Evolutionary conservation across 1,140 invertebrate species (phyloP).

Genomic region (Galendromus occidentalis): DNA sequence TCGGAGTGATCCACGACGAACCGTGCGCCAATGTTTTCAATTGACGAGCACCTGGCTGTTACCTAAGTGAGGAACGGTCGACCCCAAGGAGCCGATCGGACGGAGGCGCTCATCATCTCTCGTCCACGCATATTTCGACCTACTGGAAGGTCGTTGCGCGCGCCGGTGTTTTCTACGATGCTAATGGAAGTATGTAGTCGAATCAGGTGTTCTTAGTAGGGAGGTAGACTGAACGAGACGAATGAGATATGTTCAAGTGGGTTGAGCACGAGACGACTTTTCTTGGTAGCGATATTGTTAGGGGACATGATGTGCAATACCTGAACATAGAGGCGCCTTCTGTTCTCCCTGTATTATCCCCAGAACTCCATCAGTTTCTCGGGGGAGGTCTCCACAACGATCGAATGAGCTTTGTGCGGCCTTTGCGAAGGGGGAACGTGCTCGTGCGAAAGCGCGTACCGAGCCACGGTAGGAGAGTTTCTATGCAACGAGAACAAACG

Average conservation of each 20-base stretch:
- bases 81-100: neutral
- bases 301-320: too few species aligned
- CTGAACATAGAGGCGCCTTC: too few species aligned
- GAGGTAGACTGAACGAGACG: too few species aligned
- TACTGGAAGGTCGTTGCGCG: neutral
- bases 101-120: neutral
- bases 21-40: neutral
- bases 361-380: neutral
- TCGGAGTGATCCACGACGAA: neutral
- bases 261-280: too few species aligned
- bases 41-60: neutral
- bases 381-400: neutral
- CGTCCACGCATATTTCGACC: too few species aligned
- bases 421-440: neutral
- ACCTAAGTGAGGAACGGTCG: neutral
- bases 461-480: too few species aligned
- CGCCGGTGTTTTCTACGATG: constrained; percentile 1
- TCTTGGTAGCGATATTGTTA: too few species aligned
- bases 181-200: neutral
- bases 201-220: too few species aligned
- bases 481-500: neutral
- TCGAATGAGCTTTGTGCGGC: neutral
- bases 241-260: too few species aligned
- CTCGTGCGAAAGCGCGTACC: too few species aligned
- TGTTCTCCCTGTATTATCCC: too few species aligned